Conservation (phyloP, 2,797 vertebrate species). For the Ceyx erithaca region DNA sequence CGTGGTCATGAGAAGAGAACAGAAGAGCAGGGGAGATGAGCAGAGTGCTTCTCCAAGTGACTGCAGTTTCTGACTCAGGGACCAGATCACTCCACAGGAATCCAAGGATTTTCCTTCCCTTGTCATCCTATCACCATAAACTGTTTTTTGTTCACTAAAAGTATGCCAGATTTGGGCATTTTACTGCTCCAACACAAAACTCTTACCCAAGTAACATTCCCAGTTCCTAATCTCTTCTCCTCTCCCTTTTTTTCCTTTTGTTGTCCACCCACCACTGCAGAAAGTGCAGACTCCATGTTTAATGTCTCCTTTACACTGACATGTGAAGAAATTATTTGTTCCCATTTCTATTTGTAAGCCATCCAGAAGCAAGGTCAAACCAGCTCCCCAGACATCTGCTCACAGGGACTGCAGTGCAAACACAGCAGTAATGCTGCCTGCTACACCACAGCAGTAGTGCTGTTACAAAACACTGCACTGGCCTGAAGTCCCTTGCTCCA, state of each 20-base stretch:
- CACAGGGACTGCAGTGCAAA: not conserved
- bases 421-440: not conserved
- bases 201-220: not conserved
- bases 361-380: conserved; percentile 54
- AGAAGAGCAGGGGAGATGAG: not conserved
- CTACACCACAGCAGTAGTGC: too few species aligned
- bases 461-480: not conserved
- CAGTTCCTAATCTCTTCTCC: not conserved
- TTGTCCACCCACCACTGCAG: not conserved
- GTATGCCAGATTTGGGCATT: not conserved
- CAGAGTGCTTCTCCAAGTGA: not conserved
- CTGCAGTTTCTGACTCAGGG: not conserved
- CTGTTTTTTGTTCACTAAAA: not conserved
- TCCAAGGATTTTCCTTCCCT: not conserved
- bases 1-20: not conserved
- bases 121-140: not conserved
- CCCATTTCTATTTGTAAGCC: conserved; percentile 22
- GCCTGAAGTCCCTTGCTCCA: not conserved
- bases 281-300: not conserved
- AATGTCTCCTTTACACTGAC: not conserved
- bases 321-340: conserved; percentile 47
- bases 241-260: not conserved
- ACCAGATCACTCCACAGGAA: not conserved
- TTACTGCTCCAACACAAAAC: not conserved
- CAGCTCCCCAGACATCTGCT: conserved; percentile 15